Evolutionary conservation across 2,888 invertebrate species (phyloP).

Genomic region (Augochlorella aurata): DNA sequence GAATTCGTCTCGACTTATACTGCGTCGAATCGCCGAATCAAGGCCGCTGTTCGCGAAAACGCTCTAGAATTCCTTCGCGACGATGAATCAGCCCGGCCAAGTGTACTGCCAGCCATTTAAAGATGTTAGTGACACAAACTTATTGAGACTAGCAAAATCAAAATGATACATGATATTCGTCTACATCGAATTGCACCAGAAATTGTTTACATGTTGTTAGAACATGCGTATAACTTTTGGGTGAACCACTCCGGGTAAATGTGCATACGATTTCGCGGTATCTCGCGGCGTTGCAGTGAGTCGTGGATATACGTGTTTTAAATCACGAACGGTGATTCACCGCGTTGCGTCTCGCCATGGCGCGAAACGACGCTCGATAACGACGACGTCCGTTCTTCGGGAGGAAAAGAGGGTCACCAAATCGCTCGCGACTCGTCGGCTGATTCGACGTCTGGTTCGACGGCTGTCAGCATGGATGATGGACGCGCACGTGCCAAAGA

Average conservation of each 20-base stretch:
- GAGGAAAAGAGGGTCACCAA: conserved; percentile 35
- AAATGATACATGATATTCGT: too few species aligned
- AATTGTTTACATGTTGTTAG: too few species aligned
- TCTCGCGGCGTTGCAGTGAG: background rate
- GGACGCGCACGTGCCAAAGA: conserved; percentile 57
- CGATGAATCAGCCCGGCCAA: conserved; percentile 49
- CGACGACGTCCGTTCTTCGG: background rate
- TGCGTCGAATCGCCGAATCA: background rate
- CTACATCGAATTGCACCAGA: too few species aligned
- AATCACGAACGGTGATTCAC: conserved; percentile 37
- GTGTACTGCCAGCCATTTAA: background rate
- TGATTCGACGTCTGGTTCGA: conserved; percentile 19
- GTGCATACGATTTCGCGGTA: background rate
- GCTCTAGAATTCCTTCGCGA: conserved; percentile 41
- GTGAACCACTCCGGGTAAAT: background rate
- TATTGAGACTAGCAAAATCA: too few species aligned
- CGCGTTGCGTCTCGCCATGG: background rate
- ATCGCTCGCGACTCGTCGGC: background rate
- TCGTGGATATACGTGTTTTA: background rate
- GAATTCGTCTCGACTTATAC: background rate
- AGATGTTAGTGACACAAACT: too few species aligned
- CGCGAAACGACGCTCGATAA: conserved; percentile 8
- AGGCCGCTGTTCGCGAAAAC: conserved; percentile 34
- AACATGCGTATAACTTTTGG: too few species aligned
- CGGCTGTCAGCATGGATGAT: conserved; percentile 43